Conservation (phyloP, 2,113 vertebrate genomes). For the Fukomys damarensis region DNA sequence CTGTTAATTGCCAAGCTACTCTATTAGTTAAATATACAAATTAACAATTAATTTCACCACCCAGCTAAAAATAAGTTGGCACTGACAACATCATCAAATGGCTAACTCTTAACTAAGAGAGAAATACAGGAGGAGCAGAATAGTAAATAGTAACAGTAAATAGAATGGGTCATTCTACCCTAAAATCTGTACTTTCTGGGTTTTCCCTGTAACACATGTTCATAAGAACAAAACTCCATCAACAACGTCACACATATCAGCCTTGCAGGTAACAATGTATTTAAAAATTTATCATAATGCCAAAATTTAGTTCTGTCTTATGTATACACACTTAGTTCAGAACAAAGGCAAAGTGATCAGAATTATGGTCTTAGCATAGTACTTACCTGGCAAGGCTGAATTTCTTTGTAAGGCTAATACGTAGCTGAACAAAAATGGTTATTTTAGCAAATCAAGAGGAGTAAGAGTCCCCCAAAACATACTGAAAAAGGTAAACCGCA, state of each 20-base stretch:
- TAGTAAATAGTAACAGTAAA: constrained; percentile 65
- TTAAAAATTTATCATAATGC: not conserved
- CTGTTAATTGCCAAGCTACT: constrained; percentile 84
- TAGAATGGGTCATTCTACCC: constrained; percentile 68
- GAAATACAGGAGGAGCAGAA: constrained; percentile 61
- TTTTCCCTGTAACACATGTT: not conserved
- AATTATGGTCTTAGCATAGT: constrained; percentile 58
- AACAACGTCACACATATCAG: constrained; percentile 15
- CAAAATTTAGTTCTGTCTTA: not conserved
- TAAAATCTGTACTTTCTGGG: constrained; percentile 60
- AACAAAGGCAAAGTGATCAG: constrained; percentile 38
- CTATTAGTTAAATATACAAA: constrained; percentile 79
- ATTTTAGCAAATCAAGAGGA: constrained; percentile 57
- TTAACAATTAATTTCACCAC: constrained; percentile 77
- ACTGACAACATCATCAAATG: constrained; percentile 74
- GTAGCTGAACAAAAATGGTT: constrained; percentile 80
- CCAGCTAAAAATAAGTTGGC: constrained; percentile 78
- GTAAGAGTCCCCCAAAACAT: constrained; percentile 16
- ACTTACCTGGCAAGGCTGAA: constrained; percentile 75
- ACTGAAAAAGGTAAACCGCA: not conserved
- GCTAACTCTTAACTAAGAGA: constrained; percentile 70
- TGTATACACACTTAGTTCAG: not conserved
- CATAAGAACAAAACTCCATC: constrained; percentile 3
- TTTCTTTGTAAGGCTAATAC: constrained; percentile 74
- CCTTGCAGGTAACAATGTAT: constrained; percentile 39